A percentile compares a stretch with the other conserved stretches of the same genome.
phyloP scores from a whole-genome alignment of 2,797 vertebrate species.

The Sebastes cheni region DNA sequence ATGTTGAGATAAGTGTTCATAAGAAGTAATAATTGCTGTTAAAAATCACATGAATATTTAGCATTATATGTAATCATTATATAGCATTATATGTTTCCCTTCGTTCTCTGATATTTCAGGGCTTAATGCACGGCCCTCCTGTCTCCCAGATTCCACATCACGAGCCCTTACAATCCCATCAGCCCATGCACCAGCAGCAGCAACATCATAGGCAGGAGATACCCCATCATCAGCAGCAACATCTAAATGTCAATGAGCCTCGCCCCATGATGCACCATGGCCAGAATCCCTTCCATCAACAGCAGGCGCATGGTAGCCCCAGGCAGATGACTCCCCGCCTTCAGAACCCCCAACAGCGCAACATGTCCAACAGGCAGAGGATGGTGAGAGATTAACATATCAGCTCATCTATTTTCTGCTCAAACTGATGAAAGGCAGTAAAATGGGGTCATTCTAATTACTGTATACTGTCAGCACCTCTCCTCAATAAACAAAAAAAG shows the following conservation, averaged over 20 bases:
- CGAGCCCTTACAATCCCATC: slow-evolving; percentile 82
- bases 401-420: slow-evolving; percentile 28
- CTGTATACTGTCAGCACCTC: neutral
- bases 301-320: slow-evolving; percentile 84
- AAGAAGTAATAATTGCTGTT: neutral
- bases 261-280: slow-evolving; percentile 90
- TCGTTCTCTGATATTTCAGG: slow-evolving; percentile 60
- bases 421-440: neutral
- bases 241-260: slow-evolving; percentile 77
- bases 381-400: slow-evolving; percentile 83
- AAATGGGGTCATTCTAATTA: neutral
- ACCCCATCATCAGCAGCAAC: slow-evolving; percentile 80
- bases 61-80: neutral
- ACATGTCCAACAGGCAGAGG: slow-evolving; percentile 84
- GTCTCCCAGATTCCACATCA: slow-evolving; percentile 86
- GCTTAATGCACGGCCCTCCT: slow-evolving; percentile 87
- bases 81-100: neutral
- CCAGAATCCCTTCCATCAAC: slow-evolving; percentile 91
- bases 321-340: slow-evolving; percentile 86
- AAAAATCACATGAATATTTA: neutral
- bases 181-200: slow-evolving; percentile 81
- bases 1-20: neutral
- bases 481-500: neutral
- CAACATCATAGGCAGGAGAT: slow-evolving; percentile 82
- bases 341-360: slow-evolving; percentile 82